Evolutionary conservation across 37 sponge, comb jelly and placozoan genomes (phyloP).

Genomic region (Axinella damicornis): DNA sequence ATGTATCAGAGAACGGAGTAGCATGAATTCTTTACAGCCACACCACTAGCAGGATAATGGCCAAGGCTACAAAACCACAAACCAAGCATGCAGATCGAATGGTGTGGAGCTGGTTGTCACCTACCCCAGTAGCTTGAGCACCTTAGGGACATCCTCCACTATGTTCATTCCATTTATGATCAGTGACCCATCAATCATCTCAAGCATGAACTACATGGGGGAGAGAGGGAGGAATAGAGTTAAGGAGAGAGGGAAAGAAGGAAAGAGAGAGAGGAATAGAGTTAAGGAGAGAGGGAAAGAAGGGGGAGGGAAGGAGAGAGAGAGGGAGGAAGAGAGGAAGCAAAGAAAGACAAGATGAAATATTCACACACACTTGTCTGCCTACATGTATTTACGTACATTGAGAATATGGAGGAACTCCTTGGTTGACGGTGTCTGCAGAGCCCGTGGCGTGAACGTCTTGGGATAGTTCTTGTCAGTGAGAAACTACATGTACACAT

Average conservation of each 20-base stretch:
- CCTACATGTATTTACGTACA: conserved; percentile 23
- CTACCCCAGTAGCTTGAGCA: conserved; percentile 51
- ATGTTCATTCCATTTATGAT: conserved; percentile 66
- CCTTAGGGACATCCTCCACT: conserved; percentile 72
- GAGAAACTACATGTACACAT: conserved; percentile 42
- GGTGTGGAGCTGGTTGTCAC: too few relatives aligned
- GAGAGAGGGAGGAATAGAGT: not conserved
- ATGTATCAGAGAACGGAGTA: not conserved
- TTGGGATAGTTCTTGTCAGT: conserved; percentile 43
- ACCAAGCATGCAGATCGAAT: too few relatives aligned
- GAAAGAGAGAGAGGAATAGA: too few relatives aligned
- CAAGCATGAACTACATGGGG: conserved; percentile 55
- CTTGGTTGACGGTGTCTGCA: conserved; percentile 65
- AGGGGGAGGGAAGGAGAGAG: too few relatives aligned
- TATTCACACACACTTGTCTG: too few relatives aligned
- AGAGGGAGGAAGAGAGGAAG: too few relatives aligned
- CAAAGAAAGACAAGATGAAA: too few relatives aligned
- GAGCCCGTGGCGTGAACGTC: conserved; percentile 38
- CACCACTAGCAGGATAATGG: too few relatives aligned
- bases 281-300: too few relatives aligned
- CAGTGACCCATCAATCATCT: conserved; percentile 38
- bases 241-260: not conserved
- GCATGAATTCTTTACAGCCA: too few relatives aligned
- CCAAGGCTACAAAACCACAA: too few relatives aligned
- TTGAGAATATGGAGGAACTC: conserved; percentile 76